These are phyloP conservation scores for Caenorhabditis uteleia DNA, from an alignment of 2,888 invertebrate species.

Conservation along the genomic window DNA sequence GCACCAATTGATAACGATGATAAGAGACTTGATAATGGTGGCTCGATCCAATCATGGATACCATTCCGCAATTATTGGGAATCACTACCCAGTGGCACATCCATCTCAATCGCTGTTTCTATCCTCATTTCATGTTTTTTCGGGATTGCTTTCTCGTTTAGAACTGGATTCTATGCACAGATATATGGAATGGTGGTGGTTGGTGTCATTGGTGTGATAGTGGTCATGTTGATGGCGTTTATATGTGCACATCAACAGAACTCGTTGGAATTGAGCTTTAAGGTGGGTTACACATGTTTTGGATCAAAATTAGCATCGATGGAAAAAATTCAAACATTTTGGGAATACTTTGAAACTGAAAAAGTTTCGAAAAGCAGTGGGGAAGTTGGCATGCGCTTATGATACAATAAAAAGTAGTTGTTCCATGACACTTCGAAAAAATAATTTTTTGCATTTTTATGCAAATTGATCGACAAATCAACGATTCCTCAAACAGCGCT, in stretches of 20 bases:
- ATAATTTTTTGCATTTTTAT: too few species aligned
- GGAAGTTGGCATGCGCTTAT: too few species aligned
- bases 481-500: too few species aligned
- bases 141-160: constrained; percentile 33
- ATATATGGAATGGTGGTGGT: constrained; percentile 11
- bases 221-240: constrained; percentile 29
- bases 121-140: constrained; percentile 28
- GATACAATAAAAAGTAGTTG: too few species aligned
- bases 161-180: constrained; percentile 10
- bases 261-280: constrained; percentile 33
- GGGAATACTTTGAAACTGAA: too few species aligned
- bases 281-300: too few species aligned
- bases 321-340: too few species aligned
- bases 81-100: constrained; percentile 19
- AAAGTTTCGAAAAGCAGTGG: too few species aligned
- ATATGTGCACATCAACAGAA: constrained; percentile 47
- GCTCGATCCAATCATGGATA: constrained; percentile 39
- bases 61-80: constrained; percentile 40
- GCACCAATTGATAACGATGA: constrained; percentile 44
- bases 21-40: constrained; percentile 37
- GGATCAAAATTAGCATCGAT: too few species aligned
- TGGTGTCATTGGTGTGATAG: constrained; percentile 22
- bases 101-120: constrained; percentile 34
- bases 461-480: too few species aligned
- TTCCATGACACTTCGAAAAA: not conserved